Conservation (phyloP, 1,140 invertebrate genomes). For the Drosophila kepulauana region DNA sequence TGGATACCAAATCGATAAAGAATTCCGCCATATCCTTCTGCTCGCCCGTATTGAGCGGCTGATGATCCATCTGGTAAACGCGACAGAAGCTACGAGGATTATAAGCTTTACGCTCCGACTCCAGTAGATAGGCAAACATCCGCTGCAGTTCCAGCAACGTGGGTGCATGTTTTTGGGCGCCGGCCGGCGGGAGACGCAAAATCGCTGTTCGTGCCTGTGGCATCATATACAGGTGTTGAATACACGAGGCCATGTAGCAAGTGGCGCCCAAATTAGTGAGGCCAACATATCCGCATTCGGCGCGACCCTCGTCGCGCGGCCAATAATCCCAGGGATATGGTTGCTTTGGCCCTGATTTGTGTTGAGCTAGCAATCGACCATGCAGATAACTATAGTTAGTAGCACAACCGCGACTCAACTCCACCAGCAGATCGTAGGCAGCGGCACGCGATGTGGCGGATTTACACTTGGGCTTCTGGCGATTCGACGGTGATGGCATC, state of each 20-base stretch:
- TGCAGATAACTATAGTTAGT: conserved; percentile 95
- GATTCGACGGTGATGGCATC: conserved; percentile 92
- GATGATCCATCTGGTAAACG: conserved; percentile 98
- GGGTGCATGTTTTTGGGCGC: conserved; percentile 91
- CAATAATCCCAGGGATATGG: conserved; percentile 98
- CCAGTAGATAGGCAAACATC: conserved; percentile 98
- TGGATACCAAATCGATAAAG: conserved; percentile 98
- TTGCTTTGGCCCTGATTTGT: conserved; percentile 92
- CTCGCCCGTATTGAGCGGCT: conserved; percentile 97
- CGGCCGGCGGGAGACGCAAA: conserved; percentile 87
- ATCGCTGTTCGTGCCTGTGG: conserved; percentile 94
- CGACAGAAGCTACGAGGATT: conserved; percentile 98
- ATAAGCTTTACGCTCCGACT: conserved; percentile 97
- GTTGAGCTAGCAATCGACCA: conserved; percentile 92
- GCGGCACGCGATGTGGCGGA: conserved; percentile 94
- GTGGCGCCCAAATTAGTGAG: conserved; percentile 97
- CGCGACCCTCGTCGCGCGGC: conserved; percentile 97
- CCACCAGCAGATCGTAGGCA: conserved; percentile 95
- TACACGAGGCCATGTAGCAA: conserved; percentile 98
- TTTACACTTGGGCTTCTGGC: conserved; percentile 96
- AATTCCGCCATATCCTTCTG: conserved; percentile 99
- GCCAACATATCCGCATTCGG: conserved; percentile 97
- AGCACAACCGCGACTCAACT: conserved; percentile 92
- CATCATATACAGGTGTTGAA: conserved; percentile 99
- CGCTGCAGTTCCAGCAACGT: conserved; percentile 95